Evolutionary conservation across 2,797 vertebrate genomes (phyloP).

Genomic region (Acrossocheilus wenchowensis): DNA sequence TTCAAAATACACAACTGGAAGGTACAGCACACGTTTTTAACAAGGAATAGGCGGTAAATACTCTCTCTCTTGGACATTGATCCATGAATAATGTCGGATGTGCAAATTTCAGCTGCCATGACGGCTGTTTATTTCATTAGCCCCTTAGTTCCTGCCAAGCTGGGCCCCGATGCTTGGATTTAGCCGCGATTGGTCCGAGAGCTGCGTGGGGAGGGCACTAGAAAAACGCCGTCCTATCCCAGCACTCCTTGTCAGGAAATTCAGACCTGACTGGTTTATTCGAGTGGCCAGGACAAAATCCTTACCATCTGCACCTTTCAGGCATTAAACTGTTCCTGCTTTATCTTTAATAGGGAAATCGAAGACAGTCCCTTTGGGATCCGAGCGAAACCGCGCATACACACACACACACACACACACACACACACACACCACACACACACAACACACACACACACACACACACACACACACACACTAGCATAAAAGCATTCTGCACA

Average conservation of each 20-base stretch:
- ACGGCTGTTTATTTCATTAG: slow-evolving; percentile 56
- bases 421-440: no score
- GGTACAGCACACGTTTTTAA: not conserved
- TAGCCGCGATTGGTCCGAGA: slow-evolving; percentile 17
- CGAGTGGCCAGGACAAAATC: slow-evolving; percentile 51
- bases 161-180: slow-evolving; percentile 38
- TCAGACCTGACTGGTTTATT: slow-evolving; percentile 43
- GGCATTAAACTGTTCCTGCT: slow-evolving; percentile 58
- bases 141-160: slow-evolving; percentile 47
- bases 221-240: slow-evolving; percentile 19
- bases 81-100: slow-evolving; percentile 53
- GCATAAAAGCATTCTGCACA: slow-evolving; percentile 52
- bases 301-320: slow-evolving; percentile 58
- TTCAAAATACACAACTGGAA: slow-evolving; percentile 18
- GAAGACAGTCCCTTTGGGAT: slow-evolving; percentile 62
- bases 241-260: slow-evolving; percentile 34
- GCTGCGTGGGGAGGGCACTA: slow-evolving; percentile 8
- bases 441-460: slow-evolving; percentile 55
- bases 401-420: no score
- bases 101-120: slow-evolving; percentile 53
- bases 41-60: slow-evolving; percentile 34
- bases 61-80: slow-evolving; percentile 31
- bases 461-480: slow-evolving; percentile 48
- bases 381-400: slow-evolving; percentile 43
- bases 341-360: slow-evolving; percentile 64